Conservation (phyloP, 2,113 vertebrate genomes). For the Cricetomys ansorgei region DNA sequence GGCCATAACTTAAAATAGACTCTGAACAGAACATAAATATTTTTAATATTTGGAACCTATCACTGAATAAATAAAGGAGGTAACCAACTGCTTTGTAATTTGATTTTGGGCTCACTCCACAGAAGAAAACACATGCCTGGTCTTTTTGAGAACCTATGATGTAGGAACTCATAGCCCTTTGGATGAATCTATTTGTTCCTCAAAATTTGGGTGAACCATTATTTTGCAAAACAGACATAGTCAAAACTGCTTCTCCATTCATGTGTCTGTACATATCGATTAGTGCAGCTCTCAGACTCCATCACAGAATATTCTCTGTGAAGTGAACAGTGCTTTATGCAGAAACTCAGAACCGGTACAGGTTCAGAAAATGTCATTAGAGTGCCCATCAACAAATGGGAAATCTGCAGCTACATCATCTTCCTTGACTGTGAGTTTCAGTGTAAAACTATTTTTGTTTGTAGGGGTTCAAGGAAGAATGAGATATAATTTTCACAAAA, state of each 20-base stretch:
- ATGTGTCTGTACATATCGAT: too few species aligned
- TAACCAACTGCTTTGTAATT: too few species aligned
- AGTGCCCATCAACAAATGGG: neutral
- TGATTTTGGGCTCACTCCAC: neutral
- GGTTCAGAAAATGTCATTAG: neutral
- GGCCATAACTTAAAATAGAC: constrained; percentile 45
- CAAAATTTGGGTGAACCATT: too few species aligned
- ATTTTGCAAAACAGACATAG: neutral
- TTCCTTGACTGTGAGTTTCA: too few species aligned
- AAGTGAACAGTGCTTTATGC: neutral
- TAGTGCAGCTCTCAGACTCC: neutral
- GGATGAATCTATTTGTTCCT: neutral
- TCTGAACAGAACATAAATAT: neutral
- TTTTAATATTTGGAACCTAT: neutral
- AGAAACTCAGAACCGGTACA: neutral
- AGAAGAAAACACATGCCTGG: neutral
- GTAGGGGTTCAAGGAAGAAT: too few species aligned
- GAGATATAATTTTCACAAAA: too few species aligned
- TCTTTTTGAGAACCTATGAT: too few species aligned
- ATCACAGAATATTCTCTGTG: neutral
- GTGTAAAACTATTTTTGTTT: too few species aligned
- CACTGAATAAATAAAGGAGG: neutral
- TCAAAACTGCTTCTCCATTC: too few species aligned
- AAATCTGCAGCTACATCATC: too few species aligned
- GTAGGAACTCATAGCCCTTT: too few species aligned